These are phyloP conservation scores for Fregata magnificens DNA, from an alignment of 2,113 vertebrate species.

Conservation along the genomic window DNA sequence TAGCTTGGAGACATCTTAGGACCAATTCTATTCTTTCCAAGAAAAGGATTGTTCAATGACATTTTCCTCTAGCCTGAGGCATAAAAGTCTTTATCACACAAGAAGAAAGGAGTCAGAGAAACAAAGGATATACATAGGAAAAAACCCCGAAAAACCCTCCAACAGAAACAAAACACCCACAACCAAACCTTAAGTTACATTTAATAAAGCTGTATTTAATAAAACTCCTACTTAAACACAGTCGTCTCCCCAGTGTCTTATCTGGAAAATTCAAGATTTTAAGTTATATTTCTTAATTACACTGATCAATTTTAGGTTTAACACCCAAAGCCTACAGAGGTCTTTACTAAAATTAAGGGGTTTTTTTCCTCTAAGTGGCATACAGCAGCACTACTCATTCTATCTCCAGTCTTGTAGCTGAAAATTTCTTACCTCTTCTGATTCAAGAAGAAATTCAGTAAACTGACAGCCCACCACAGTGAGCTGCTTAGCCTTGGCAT, in stretches of 20 bases:
- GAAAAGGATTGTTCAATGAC: background rate
- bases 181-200: background rate
- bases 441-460: slow-evolving; percentile 93
- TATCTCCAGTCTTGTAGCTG: background rate
- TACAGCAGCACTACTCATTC: background rate
- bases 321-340: background rate
- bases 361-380: background rate
- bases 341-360: background rate
- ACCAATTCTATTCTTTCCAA: background rate
- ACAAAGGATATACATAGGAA: background rate
- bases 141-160: background rate
- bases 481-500: slow-evolving; percentile 86
- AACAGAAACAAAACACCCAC: background rate
- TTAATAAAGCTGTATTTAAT: background rate
- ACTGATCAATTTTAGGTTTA: background rate
- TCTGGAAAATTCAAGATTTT: background rate
- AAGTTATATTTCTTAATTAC: background rate
- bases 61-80: background rate
- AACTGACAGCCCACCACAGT: slow-evolving; percentile 94
- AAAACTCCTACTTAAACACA: background rate
- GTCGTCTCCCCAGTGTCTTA: background rate
- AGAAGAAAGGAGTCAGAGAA: background rate
- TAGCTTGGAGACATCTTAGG: background rate
- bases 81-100: background rate
- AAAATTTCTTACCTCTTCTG: slow-evolving; percentile 84